Percentiles rank a stretch among this genome's conserved stretches.
Evolutionary conservation across 2,113 vertebrate genomes (phyloP).

Genomic region (Scatophagus argus): DNA sequence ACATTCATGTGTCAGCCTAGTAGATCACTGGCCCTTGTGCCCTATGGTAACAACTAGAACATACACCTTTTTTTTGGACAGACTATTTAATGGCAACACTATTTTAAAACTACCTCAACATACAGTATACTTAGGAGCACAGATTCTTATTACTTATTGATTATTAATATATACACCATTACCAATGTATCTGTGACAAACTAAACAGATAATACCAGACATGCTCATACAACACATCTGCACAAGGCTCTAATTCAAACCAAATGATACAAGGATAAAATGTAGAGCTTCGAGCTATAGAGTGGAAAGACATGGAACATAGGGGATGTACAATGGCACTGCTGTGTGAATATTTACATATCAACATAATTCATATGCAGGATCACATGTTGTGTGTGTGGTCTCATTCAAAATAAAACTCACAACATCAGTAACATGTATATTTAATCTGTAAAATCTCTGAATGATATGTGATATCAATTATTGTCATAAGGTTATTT

Average conservation of each 20-base stretch:
- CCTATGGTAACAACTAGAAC: background rate
- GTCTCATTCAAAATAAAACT: too few relatives aligned
- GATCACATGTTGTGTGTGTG: too few relatives aligned
- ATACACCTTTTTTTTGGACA: too few relatives aligned
- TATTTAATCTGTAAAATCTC: background rate
- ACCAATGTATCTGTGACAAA: background rate
- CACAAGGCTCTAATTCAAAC: background rate
- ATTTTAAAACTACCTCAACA: background rate
- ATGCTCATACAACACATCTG: too few relatives aligned
- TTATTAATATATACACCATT: background rate
- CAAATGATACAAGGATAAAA: background rate
- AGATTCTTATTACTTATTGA: background rate
- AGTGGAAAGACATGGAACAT: background rate
- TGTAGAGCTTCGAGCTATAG: too few relatives aligned
- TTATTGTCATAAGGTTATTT: background rate
- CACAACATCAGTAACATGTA: background rate
- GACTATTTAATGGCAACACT: background rate
- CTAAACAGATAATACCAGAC: too few relatives aligned
- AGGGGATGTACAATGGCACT: too few relatives aligned
- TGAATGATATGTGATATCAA: background rate
- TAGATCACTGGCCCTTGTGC: background rate
- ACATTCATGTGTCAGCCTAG: constrained; percentile 16
- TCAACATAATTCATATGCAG: too few relatives aligned
- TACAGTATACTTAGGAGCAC: background rate
- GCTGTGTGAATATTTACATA: too few relatives aligned